Evolutionary conservation across 2,888 invertebrate species (phyloP), one percentile per base, ranked within the genome.

Genomic region (Thelaira solivaga): DNA sequence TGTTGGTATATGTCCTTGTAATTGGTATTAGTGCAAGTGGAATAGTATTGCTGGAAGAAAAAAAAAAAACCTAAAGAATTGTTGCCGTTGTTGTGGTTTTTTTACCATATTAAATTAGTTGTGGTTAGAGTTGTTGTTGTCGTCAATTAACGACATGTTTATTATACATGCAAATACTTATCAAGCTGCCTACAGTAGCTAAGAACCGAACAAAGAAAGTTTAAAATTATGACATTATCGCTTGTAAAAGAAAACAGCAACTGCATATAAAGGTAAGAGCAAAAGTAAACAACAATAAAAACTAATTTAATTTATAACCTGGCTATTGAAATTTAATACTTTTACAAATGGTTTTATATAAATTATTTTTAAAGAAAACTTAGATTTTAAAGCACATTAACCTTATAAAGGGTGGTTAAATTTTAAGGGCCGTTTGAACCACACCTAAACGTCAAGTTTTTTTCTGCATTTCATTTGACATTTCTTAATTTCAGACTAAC

Each of bases 111-210:
- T 31, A 31, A 61, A 61, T 22, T 59, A 59, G 49, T 34, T 80
- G 57, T 34, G 67, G 53, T 53, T 72, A 31, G 41, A 65, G 57
- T 75, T 80, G 64, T 75, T 73, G 61, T 61, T 65, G 55, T 76
- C 55, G 29, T 62, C 68, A 76, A 80, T 80, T 77, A 81, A 80
- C 77, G 71, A 73, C 80, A 74, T 78, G 67, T 69, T 81, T 82
- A 81, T 81, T 81, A 76, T 71, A 57, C 78, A 74, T 76, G 73
- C 67, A 72, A 80, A 36, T 51, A 47, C 55, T 68, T 76, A 61
- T 61, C 74, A 68, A 68, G 36, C 49, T 68, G 51, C 53, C 68
- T 68, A 36, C 64, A 47, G 47, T 55, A 64, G 55, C 53, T 36
- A 18, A 31, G 45, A 61, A 43, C 16, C 16, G 59, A 71, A 55